Evolutionary conservation across 2,888 invertebrate genomes (phyloP).

Genomic region (Zygothrica quintamaculata): DNA sequence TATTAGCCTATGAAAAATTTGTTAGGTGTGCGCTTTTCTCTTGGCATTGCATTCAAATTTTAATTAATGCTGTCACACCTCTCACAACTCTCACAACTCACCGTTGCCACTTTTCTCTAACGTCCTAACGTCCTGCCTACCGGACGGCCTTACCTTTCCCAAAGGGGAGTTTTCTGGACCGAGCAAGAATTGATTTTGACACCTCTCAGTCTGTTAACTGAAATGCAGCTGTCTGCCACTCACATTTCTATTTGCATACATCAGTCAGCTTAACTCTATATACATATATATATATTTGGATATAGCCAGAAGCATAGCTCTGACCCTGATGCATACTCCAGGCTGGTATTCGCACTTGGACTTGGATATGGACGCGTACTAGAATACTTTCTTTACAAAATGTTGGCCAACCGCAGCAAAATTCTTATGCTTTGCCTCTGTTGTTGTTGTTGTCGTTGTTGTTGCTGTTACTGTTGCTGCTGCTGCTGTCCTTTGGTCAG

Average conservation of each 20-base stretch:
- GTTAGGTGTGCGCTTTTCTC: slow-evolving; percentile 75
- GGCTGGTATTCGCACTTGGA: slow-evolving; percentile 7
- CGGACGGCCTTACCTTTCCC: neutral
- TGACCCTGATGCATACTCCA: slow-evolving; percentile 11
- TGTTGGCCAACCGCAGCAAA: slow-evolving; percentile 53
- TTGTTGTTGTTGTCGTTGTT: neutral
- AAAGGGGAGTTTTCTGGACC: slow-evolving; percentile 11
- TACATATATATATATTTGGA: neutral
- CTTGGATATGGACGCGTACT: slow-evolving; percentile 3
- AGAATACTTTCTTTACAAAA: slow-evolving; percentile 20
- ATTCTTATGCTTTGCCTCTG: slow-evolving; percentile 54
- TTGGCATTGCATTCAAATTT: slow-evolving; percentile 73
- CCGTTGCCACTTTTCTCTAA: neutral
- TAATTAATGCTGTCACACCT: slow-evolving; percentile 74
- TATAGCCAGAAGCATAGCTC: slow-evolving; percentile 1
- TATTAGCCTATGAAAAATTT: slow-evolving; percentile 81
- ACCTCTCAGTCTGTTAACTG: slow-evolving; percentile 23
- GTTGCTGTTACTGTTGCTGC: slow-evolving; percentile 9
- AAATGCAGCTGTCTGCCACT: slow-evolving; percentile 30
- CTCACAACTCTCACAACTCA: neutral
- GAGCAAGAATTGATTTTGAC: slow-evolving; percentile 47
- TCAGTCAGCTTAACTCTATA: slow-evolving; percentile 23
- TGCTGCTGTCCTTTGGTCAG: slow-evolving; percentile 23
- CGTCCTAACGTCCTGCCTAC: neutral
- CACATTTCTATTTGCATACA: slow-evolving; percentile 30